phyloP scores from a whole-genome alignment of 2,797 vertebrate species.

The Smutsia gigantea region DNA sequence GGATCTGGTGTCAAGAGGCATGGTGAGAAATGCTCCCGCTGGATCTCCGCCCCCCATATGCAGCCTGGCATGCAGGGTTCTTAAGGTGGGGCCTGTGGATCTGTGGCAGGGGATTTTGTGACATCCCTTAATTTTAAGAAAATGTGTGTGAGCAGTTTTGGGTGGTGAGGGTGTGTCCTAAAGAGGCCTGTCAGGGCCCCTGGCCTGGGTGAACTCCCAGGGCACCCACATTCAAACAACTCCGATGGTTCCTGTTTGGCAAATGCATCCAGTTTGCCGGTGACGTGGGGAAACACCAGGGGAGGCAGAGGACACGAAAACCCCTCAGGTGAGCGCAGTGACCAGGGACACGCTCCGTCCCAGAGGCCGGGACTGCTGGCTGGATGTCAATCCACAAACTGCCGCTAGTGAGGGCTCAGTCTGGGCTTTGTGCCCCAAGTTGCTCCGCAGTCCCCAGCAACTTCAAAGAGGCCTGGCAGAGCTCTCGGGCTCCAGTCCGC shows the following conservation, averaged over 20 bases:
- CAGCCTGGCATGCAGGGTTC: accelerated
- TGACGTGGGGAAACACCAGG: not conserved
- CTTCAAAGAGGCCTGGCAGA: not conserved
- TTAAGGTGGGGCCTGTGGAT: not conserved
- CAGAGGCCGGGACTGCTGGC: accelerated
- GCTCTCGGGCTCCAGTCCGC: not conserved
- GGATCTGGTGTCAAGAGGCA: no score
- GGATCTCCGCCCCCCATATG: not conserved
- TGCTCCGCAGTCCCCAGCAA: not conserved
- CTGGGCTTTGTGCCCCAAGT: not conserved
- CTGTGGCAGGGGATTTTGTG: not conserved
- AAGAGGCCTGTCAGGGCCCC: not conserved
- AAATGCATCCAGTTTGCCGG: not conserved
- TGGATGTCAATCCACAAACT: no score
- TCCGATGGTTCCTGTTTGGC: not conserved
- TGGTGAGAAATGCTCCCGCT: not conserved
- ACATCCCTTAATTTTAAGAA: not conserved
- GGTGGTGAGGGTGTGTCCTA: not conserved
- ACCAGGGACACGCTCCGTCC: not conserved
- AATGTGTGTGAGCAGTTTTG: not conserved
- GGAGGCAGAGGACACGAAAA: not conserved
- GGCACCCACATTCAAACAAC: accelerated
- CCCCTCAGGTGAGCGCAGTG: no score
- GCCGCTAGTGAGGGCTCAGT: accelerated
- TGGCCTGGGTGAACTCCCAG: no score